A percentile compares a stretch with the other conserved stretches of the same genome.
These are phyloP conservation scores for Tuberolachnus salignus DNA, from an alignment of 2,888 invertebrate species.

Conservation along the genomic window DNA sequence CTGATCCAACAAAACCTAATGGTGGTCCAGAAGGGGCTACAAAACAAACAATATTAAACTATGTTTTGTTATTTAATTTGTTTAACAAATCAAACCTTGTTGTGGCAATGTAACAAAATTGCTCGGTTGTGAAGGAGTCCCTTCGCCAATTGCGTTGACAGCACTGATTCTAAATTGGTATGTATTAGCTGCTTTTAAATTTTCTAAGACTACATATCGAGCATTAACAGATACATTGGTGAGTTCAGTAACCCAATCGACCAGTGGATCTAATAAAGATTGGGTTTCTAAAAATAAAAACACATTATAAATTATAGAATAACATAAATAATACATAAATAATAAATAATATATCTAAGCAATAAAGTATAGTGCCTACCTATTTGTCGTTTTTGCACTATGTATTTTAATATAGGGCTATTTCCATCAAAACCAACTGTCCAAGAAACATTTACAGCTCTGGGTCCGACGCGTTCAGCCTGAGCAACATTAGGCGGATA, in stretches of 20 bases:
- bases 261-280: slow-evolving; percentile 81
- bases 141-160: slow-evolving; percentile 94
- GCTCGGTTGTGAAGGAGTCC: slow-evolving; percentile 86
- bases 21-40: slow-evolving; percentile 96
- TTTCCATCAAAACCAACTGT: slow-evolving; percentile 97
- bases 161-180: slow-evolving; percentile 98
- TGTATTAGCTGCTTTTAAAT: slow-evolving; percentile 89
- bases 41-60: slow-evolving; percentile 59
- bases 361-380: slow-evolving; percentile 69
- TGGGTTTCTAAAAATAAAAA: slow-evolving; percentile 60
- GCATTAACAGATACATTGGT: slow-evolving; percentile 82
- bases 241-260: slow-evolving; percentile 87
- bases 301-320: background rate
- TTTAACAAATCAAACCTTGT: slow-evolving; percentile 73
- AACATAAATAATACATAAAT: background rate
- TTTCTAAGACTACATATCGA: slow-evolving; percentile 80
- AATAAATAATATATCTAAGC: background rate
- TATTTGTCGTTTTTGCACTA: slow-evolving; percentile 87
- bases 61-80: slow-evolving; percentile 26
- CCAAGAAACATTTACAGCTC: slow-evolving; percentile 91
- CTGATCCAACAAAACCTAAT: slow-evolving; percentile 90
- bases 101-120: slow-evolving; percentile 91
- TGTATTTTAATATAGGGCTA: slow-evolving; percentile 89
- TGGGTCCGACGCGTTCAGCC: slow-evolving; percentile 72
- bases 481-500: slow-evolving; percentile 88